Conservation (phyloP, 2,113 vertebrate genomes). For the Dinomys branickii region DNA sequence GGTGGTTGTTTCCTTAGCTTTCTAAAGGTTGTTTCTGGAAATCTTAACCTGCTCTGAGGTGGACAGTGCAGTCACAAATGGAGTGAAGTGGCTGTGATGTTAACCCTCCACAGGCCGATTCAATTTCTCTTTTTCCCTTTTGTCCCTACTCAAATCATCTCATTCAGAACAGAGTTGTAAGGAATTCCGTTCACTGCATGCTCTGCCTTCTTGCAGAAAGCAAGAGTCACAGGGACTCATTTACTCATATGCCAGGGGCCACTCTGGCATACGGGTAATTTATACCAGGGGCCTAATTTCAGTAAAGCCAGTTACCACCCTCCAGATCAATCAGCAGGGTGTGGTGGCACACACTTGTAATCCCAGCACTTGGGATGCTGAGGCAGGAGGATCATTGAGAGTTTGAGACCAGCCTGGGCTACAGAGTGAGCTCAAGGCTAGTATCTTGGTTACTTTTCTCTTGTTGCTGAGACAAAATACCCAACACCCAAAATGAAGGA, state of each 20-base stretch:
- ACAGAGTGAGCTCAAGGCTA: too few species aligned
- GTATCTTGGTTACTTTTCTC: too few species aligned
- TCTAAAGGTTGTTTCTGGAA: conserved; percentile 1
- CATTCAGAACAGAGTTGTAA: neutral
- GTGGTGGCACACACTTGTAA: too few species aligned
- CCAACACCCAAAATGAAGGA: too few species aligned
- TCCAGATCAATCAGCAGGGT: neutral
- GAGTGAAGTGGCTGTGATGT: too few species aligned
- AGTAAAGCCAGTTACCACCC: neutral
- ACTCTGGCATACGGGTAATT: neutral
- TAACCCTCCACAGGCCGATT: neutral
- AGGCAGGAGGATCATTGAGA: too few species aligned
- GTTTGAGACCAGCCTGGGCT: too few species aligned
- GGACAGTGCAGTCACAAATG: neutral
- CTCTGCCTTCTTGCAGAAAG: neutral
- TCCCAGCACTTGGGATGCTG: too few species aligned
- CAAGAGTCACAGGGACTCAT: neutral
- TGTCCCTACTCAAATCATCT: neutral
- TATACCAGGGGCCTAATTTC: neutral
- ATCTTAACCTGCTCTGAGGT: neutral
- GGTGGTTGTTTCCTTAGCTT: neutral
- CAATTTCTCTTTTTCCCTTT: neutral
- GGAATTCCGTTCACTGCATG: neutral
- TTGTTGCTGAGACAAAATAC: too few species aligned
- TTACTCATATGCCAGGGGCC: neutral